These are phyloP conservation scores for Lithobates sylvaticus DNA, from an alignment of 2,797 vertebrate species.

Conservation along the genomic window DNA sequence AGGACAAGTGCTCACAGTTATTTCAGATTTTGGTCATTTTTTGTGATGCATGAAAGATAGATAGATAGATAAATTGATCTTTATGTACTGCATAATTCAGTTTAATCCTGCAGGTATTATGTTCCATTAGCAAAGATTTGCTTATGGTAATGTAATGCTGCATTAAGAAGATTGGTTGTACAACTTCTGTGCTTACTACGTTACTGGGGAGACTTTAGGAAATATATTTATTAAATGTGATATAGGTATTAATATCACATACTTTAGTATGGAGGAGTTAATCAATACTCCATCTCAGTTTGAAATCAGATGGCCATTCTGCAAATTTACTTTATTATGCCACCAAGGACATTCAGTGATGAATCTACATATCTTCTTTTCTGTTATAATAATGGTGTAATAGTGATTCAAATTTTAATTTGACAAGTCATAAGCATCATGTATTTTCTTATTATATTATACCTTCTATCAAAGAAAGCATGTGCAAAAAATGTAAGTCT, in stretches of 20 bases:
- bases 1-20: too few relatives aligned
- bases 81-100: slow-evolving; percentile 2
- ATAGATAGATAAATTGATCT: neutral
- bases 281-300: neutral
- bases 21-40: too few relatives aligned
- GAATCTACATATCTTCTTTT: slow-evolving; percentile 11
- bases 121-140: slow-evolving; percentile 31
- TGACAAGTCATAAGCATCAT: slow-evolving; percentile 19
- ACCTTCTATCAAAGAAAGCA: slow-evolving; percentile 44
- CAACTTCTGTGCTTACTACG: neutral
- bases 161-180: slow-evolving; percentile 31
- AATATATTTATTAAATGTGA: neutral
- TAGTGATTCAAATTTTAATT: slow-evolving; percentile 32
- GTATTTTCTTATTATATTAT: slow-evolving; percentile 39
- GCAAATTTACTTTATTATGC: slow-evolving; percentile 7
- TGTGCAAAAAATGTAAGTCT: slow-evolving; percentile 43
- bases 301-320: neutral
- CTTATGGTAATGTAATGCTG: slow-evolving; percentile 45
- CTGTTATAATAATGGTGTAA: slow-evolving; percentile 16
- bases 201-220: neutral
- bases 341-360: neutral
- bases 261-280: neutral
- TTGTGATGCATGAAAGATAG: too few relatives aligned
- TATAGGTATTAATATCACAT: slow-evolving; percentile 15
- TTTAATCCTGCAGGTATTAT: slow-evolving; percentile 38